Conservation (phyloP, 2,113 vertebrate genomes). For the Cyanoliseus patagonus region DNA sequence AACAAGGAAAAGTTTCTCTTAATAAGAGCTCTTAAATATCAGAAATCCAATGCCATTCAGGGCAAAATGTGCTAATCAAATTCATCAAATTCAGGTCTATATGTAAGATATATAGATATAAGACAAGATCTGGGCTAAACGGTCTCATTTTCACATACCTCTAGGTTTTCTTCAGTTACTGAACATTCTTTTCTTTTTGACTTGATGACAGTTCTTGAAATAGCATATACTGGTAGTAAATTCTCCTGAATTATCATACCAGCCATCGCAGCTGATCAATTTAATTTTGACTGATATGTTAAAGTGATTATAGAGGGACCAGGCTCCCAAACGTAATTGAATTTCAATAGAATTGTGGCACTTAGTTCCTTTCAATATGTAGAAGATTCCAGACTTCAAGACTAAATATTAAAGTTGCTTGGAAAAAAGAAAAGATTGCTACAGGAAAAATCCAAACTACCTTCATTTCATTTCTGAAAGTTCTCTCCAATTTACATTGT, state of each 20-base stretch:
- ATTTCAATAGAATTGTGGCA: slow-evolving; percentile 37
- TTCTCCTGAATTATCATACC: slow-evolving; percentile 31
- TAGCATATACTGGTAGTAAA: slow-evolving; percentile 11
- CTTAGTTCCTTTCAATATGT: slow-evolving; percentile 18
- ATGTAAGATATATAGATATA: neutral
- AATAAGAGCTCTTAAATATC: neutral
- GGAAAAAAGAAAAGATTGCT: neutral
- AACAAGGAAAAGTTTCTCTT: neutral
- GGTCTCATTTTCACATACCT: neutral
- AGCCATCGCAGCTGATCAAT: slow-evolving; percentile 41
- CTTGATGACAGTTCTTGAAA: slow-evolving; percentile 33
- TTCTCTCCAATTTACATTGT: neutral
- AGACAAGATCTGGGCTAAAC: neutral
- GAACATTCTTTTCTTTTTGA: neutral
- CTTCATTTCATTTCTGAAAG: neutral
- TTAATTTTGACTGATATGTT: slow-evolving; percentile 50
- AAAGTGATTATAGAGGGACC: slow-evolving; percentile 29
- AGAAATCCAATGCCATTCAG: neutral
- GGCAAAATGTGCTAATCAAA: neutral
- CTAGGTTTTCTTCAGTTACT: neutral
- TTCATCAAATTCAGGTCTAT: neutral
- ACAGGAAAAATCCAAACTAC: neutral
- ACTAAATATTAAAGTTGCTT: neutral
- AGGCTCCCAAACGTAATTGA: slow-evolving; percentile 15
- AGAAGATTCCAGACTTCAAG: slow-evolving; percentile 21